Percentiles rank a stretch among this genome's conserved stretches.
phyloP scores from a whole-genome alignment of 2,888 invertebrate genomes.

The Norana najaformis region DNA sequence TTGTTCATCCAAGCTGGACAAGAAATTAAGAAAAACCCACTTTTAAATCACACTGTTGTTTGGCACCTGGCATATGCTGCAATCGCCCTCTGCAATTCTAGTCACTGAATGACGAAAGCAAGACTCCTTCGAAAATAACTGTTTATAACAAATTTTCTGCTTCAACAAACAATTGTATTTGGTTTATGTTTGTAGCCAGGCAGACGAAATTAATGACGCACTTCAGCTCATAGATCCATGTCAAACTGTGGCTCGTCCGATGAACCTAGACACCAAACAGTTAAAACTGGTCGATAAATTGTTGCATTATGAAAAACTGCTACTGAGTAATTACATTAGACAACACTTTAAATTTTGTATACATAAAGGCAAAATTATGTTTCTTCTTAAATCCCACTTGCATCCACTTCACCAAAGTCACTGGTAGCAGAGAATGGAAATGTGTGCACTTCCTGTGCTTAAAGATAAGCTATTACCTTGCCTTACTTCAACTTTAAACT shows the following conservation, averaged over 20 bases:
- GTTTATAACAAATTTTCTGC: background rate
- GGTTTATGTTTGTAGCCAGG: background rate
- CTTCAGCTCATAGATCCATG: constrained; percentile 18
- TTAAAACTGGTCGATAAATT: background rate
- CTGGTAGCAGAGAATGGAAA: background rate
- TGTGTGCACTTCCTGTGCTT: background rate
- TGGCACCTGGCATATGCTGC: background rate
- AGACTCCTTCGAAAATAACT: background rate
- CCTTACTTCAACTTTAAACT: background rate
- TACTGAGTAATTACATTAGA: background rate
- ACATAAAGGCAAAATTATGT: background rate
- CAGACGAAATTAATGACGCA: background rate
- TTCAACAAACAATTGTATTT: background rate
- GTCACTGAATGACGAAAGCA: constrained; percentile 2
- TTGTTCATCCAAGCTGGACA: background rate
- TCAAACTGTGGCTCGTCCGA: constrained; percentile 7
- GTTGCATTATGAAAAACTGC: background rate
- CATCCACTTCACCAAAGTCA: background rate
- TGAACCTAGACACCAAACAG: background rate
- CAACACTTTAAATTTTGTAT: background rate
- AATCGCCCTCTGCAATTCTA: background rate
- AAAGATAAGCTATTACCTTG: background rate
- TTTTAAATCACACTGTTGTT: background rate
- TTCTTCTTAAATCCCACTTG: background rate
- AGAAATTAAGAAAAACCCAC: constrained; percentile 9